Conservation (phyloP, 2,113 vertebrate genomes). For the Eidolon helvum region DNA sequence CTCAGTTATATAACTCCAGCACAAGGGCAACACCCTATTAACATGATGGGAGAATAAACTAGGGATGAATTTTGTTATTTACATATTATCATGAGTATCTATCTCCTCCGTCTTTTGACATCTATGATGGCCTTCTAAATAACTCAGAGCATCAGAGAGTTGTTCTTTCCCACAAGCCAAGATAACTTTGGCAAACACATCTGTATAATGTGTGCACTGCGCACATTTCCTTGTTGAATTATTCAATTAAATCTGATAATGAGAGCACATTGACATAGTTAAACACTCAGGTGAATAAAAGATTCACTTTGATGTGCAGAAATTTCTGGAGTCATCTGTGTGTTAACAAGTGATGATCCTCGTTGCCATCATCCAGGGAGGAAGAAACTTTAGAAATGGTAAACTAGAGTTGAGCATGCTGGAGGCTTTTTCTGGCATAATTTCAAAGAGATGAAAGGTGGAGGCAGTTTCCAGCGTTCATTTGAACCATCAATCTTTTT, state of each 20-base stretch:
- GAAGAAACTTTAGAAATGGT: constrained; percentile 51
- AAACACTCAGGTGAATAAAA: constrained; percentile 82
- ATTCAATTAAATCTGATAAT: constrained; percentile 80
- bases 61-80: constrained; percentile 63
- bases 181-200: constrained; percentile 69
- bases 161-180: constrained; percentile 66
- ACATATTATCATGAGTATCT: constrained; percentile 45
- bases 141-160: constrained; percentile 63
- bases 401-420: constrained; percentile 37
- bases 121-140: constrained; percentile 70
- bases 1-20: neutral
- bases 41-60: constrained; percentile 46
- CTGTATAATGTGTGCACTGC: constrained; percentile 67
- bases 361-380: constrained; percentile 66
- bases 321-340: constrained; percentile 75
- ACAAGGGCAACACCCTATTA: neutral
- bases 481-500: constrained; percentile 57
- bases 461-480: constrained; percentile 45
- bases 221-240: constrained; percentile 79
- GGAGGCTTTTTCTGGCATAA: constrained; percentile 55
- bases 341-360: constrained; percentile 70
- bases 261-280: constrained; percentile 76
- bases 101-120: constrained; percentile 54
- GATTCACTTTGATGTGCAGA: constrained; percentile 82
- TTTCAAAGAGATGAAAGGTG: constrained; percentile 67